Evolutionary conservation across 92 coral and sea anemone species (phyloP).

Genomic region (Phenganax marumi): DNA sequence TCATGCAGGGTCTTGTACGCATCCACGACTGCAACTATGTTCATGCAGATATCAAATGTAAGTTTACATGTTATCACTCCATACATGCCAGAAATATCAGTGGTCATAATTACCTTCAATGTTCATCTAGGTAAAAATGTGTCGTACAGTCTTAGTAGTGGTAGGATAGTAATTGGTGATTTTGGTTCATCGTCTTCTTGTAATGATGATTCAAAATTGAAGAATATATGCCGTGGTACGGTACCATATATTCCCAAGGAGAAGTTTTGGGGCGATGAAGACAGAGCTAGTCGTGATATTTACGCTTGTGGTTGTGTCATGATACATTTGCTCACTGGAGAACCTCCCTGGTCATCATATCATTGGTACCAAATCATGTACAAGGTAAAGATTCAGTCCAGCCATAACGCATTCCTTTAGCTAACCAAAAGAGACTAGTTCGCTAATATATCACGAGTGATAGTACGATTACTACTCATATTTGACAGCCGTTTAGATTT

Average conservation of each 20-base stretch:
- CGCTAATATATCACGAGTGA: too few relatives aligned
- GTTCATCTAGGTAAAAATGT: constrained; percentile 63
- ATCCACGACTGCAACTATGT: constrained; percentile 58
- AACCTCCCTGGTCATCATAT: constrained; percentile 64
- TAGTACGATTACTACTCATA: too few relatives aligned
- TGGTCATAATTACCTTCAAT: neutral
- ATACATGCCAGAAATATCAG: neutral
- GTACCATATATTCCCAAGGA: constrained; percentile 72
- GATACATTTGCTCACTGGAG: constrained; percentile 68
- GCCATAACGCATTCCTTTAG: too few relatives aligned
- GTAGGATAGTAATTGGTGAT: constrained; percentile 62
- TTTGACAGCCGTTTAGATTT: too few relatives aligned
- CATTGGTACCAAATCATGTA: constrained; percentile 47
- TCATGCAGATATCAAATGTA: constrained; percentile 76
- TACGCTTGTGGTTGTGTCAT: constrained; percentile 63
- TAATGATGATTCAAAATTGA: constrained; percentile 27
- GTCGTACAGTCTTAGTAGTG: constrained; percentile 43
- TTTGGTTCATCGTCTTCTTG: constrained; percentile 64
- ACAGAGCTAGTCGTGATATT: constrained; percentile 71
- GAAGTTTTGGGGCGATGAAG: neutral
- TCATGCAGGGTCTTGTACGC: constrained; percentile 46
- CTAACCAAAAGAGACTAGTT: too few relatives aligned
- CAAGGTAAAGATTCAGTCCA: constrained; percentile 35
- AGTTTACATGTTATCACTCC: neutral
- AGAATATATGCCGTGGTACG: constrained; percentile 61